Conservation (phyloP, 1,140 invertebrate species). For the Heliothis virescens region DNA sequence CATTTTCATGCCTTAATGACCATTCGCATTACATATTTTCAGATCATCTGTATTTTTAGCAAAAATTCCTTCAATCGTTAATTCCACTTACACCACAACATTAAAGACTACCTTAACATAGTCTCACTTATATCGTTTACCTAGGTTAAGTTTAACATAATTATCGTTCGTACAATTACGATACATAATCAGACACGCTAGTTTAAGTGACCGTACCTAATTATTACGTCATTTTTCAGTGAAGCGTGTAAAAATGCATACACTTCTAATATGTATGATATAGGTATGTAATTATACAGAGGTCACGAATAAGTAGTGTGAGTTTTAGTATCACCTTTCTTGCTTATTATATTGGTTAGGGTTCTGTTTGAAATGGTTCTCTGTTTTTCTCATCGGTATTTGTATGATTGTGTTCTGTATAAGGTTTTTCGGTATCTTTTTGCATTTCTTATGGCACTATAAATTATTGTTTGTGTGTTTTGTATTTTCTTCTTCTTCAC, state of each 20-base stretch:
- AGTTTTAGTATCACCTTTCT: constrained; percentile 33
- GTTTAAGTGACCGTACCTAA: not conserved
- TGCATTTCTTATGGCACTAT: too few species aligned
- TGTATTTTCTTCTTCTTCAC: too few species aligned
- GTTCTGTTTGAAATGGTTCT: not conserved
- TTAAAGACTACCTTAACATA: not conserved
- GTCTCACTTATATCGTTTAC: not conserved
- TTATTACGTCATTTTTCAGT: constrained; percentile 12
- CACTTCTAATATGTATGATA: constrained; percentile 10
- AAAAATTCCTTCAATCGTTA: too few species aligned
- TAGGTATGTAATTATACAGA: constrained; percentile 6
- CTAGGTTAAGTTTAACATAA: constrained; percentile 25
- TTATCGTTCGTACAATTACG: constrained; percentile 9
- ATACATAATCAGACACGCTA: constrained; percentile 32
- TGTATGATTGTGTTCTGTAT: too few species aligned
- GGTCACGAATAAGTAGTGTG: constrained; percentile 31
- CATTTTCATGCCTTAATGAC: too few species aligned
- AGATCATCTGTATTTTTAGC: too few species aligned
- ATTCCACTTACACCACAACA: not conserved
- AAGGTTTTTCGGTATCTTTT: not conserved
- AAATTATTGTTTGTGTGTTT: too few species aligned
- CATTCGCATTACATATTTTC: too few species aligned
- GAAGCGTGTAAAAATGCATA: constrained; percentile 31
- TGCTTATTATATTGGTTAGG: constrained; percentile 2
- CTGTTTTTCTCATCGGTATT: not conserved